These are phyloP conservation scores for Picus viridis DNA, from an alignment of 2,797 vertebrate species.

Conservation along the genomic window DNA sequence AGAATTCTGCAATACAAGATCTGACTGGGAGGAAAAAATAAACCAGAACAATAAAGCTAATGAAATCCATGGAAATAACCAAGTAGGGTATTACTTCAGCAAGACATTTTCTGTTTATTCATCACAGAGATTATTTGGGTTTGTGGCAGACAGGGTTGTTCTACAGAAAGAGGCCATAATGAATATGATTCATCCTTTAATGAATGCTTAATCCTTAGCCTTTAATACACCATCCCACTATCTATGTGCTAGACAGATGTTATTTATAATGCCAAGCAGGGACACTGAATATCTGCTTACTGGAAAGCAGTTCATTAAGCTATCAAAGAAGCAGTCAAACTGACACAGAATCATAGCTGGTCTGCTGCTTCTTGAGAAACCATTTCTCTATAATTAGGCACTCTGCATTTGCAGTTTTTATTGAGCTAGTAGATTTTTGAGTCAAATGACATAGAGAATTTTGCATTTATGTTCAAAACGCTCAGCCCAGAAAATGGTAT, in stretches of 20 bases:
- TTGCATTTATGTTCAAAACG: neutral
- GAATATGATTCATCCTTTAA: constrained; percentile 55
- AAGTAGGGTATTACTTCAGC: neutral
- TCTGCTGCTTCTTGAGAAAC: neutral
- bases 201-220: constrained; percentile 40
- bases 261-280: constrained; percentile 20
- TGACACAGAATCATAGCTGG: neutral
- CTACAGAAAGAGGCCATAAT: constrained; percentile 13
- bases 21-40: neutral
- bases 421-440: neutral
- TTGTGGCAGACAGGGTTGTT: constrained; percentile 10
- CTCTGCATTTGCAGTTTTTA: neutral
- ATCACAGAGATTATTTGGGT: constrained; percentile 25
- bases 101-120: constrained; percentile 37
- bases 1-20: neutral
- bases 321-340: neutral
- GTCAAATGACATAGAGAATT: neutral
- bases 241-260: neutral
- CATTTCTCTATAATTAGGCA: neutral
- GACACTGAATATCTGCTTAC: neutral
- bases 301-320: constrained; percentile 9
- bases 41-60: constrained; percentile 31
- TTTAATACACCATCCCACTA: neutral
- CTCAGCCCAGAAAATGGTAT: neutral
- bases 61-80: neutral